Evolutionary conservation across 2,797 vertebrate genomes (phyloP).

Genomic region (Tapirus indicus): DNA sequence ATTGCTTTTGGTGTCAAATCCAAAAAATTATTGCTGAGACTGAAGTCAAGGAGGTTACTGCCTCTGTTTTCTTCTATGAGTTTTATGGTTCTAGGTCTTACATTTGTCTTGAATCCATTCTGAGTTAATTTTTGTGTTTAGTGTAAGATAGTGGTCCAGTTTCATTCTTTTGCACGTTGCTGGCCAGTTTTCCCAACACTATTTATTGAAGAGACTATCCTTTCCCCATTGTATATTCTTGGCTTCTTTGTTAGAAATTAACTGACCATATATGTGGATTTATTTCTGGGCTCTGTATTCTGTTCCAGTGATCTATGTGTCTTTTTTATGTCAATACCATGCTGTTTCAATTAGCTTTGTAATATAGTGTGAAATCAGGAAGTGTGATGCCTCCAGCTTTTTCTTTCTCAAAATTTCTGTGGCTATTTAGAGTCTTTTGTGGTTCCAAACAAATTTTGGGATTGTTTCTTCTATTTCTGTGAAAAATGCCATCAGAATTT

Average conservation of each 20-base stretch:
- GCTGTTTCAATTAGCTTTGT: neutral
- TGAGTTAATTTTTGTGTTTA: neutral
- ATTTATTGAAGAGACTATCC: neutral
- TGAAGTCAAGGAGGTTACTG: neutral
- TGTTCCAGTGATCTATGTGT: neutral
- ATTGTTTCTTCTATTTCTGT: neutral
- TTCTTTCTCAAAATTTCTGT: neutral
- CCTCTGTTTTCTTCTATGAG: neutral
- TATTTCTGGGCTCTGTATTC: neutral
- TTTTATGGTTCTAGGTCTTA: neutral
- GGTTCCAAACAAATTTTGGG: neutral
- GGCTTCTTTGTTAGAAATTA: neutral
- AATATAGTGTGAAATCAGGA: neutral
- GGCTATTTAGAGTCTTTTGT: neutral
- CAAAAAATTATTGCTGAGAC: neutral
- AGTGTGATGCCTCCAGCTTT: neutral
- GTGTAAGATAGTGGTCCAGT: neutral
- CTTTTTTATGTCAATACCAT: neutral
- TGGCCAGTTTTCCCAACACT: neutral
- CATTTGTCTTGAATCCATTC: neutral
- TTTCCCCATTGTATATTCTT: neutral
- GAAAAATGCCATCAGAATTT: neutral
- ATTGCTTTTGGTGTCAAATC: neutral
- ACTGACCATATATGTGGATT: neutral
- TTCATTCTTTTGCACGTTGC: neutral